Base-by-base conservation (phyloP, 2,888 invertebrate genomes). In the Polyommatus icarus region DNA sequence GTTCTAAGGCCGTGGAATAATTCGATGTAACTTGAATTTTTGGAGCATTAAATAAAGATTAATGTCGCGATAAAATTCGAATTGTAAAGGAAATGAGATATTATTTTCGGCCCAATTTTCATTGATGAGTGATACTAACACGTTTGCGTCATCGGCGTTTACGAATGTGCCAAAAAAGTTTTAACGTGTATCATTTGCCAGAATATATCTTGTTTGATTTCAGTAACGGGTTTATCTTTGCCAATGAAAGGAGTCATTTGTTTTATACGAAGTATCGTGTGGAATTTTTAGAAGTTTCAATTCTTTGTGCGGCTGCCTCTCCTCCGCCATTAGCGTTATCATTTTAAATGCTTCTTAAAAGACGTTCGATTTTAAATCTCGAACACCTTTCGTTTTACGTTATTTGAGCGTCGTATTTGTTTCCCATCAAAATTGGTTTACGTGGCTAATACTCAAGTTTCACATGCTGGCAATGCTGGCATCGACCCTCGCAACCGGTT, bases 401-500 rank as follows among this genome's bases (percentile, higher is more conserved):
- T 46, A 12, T 24, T 24, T 20, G 20, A 46, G 20, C 40, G 36
- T n/a, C 24, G 10, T 46, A 73, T 73, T 46, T 73, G 20, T 40
- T 40, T 36, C 71, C 40, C 72, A 72, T 72, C 72, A 36, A 36
- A 72, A 72, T 72, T 72, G 12, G 67, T 77, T 71, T 54, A 71
- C 72, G 18, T 54, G 83, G 84, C 29, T 59, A 77, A 73, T 77
- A 73, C 40, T 59, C 59, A 77, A 40, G 85, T 87, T 88, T 87
- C 85, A 85, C 87, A 84, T 84, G 82, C 83, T 78, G 81, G 61
- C 57, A 59, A 84, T 84, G 83, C 83, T 78, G 81, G 73, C 57
- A 59, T 71, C 81, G 82, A 80, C 79, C 83, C 81, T 79, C 78
- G 78, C 83, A 83, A 86, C 86, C 84, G 85, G 85, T 84, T 81